A percentile compares a stretch with the other conserved stretches of the same genome.
Conservation (phyloP, 2,888 invertebrate species). For the Napeogenes inachia region DNA sequence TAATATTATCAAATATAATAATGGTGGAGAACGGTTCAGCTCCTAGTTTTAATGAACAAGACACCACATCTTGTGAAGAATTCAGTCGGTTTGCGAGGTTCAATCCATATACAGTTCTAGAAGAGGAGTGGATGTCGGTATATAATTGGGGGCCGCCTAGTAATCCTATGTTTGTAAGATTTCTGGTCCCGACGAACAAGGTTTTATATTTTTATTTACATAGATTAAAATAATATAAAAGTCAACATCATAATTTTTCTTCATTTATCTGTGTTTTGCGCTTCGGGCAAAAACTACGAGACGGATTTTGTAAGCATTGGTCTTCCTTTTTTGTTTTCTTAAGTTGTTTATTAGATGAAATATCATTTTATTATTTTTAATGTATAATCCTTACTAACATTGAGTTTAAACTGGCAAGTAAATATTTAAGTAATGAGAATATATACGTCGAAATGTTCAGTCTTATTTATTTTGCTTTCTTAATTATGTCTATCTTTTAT, state of each 20-base stretch:
- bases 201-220: constrained; percentile 34
- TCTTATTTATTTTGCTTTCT: no score
- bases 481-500: no score
- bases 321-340: no score
- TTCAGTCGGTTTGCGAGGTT: constrained; percentile 51
- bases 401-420: no score
- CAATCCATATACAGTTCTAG: constrained; percentile 50
- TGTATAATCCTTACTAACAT: no score
- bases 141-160: constrained; percentile 46
- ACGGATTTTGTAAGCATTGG: neutral
- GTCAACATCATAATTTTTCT: no score
- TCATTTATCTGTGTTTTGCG: no score
- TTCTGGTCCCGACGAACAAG: constrained; percentile 38
- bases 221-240: neutral
- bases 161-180: constrained; percentile 30
- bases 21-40: constrained; percentile 7
- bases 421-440: no score
- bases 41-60: constrained; percentile 25
- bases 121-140: constrained; percentile 48
- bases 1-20: constrained; percentile 9
- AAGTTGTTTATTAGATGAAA: no score
- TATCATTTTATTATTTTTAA: no score
- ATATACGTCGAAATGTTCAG: no score
- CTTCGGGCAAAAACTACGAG: no score
- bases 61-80: constrained; percentile 44